phyloP scores from a whole-genome alignment of 2,888 invertebrate genomes.

The Lomographa bimaculata region DNA sequence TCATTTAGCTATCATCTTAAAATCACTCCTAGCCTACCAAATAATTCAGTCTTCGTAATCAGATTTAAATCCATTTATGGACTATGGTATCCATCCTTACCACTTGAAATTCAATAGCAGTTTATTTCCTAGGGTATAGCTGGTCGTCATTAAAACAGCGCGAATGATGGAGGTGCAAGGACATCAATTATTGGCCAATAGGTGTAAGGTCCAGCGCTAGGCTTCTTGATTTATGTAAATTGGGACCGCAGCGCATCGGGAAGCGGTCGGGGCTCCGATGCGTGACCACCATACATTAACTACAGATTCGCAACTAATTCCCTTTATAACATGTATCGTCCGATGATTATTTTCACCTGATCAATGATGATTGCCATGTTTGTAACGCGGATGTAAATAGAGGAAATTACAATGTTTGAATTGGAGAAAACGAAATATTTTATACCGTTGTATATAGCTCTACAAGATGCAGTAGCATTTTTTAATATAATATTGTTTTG shows the following conservation, averaged over 20 bases:
- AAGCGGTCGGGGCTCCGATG: slow-evolving; percentile 38
- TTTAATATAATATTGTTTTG: too few species aligned
- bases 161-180: slow-evolving; percentile 21
- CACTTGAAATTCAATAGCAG: too few species aligned
- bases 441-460: too few species aligned
- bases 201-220: slow-evolving; percentile 46
- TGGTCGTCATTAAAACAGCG: slow-evolving; percentile 12
- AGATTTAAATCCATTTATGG: too few species aligned
- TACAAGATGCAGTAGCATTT: too few species aligned
- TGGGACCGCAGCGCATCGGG: slow-evolving; percentile 47
- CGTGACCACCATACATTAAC: slow-evolving; percentile 40
- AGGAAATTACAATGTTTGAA: slow-evolving; percentile 3
- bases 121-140: slow-evolving; percentile 1
- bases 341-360: slow-evolving; percentile 24
- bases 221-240: slow-evolving; percentile 66
- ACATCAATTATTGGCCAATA: slow-evolving; percentile 49
- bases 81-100: too few species aligned
- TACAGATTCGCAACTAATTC: slow-evolving; percentile 28
- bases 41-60: too few species aligned
- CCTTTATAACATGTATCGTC: slow-evolving; percentile 18
- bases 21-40: too few species aligned
- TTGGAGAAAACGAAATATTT: too few species aligned
- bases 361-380: slow-evolving; percentile 21
- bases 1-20: too few species aligned
- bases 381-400: slow-evolving; percentile 12